Evolutionary conservation across 2,888 invertebrate species (phyloP), one percentile per base, ranked within the genome.

Genomic region (Operophtera brumata): DNA sequence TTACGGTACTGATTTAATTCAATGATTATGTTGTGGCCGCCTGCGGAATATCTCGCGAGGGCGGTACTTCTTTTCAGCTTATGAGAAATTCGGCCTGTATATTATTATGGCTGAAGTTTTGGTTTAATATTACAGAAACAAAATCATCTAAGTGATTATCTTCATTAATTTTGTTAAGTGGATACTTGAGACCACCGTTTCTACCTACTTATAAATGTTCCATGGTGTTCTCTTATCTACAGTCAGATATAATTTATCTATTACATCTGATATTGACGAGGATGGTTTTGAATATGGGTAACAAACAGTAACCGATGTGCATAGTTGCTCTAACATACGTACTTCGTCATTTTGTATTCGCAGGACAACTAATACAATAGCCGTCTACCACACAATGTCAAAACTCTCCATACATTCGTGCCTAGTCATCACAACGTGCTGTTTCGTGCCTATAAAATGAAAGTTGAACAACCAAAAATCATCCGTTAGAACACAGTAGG

Each of bases 1-100:
- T 79, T 74, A 75, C 78, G 75, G 75, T 78, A 76, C 80, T 77
- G 80, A 80, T 83, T 82, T 81, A 81, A 82, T 80, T 81, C 76
- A 81, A 82, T 81, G 78, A 80, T 76, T 71, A 73, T 69, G 69
- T 70, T 68, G 60, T 64, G 62, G 54, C 56, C 53, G 59, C 55
- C 56, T 49, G 54, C 25, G 43, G 59, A 56, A 61, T 53, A 55
- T 57, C 57, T 56, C 59, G 55, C 67, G 55, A 56, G 54, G 55
- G 47, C 51, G 48, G 52, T 45, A 55, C 40, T 57, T 40, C 49
- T 44, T 49, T 40, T 39, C 34, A 47, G 50, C 39, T 41, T 63
- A 61, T 59, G 58, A 64, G 54, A 67, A 53, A 64, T 53, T 40
- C 10, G 34, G n/a, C 42, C 45, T 28, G 10, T 51, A 47, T 34